Conservation (phyloP, 2,113 vertebrate species). For the Platichthys stellatus region DNA sequence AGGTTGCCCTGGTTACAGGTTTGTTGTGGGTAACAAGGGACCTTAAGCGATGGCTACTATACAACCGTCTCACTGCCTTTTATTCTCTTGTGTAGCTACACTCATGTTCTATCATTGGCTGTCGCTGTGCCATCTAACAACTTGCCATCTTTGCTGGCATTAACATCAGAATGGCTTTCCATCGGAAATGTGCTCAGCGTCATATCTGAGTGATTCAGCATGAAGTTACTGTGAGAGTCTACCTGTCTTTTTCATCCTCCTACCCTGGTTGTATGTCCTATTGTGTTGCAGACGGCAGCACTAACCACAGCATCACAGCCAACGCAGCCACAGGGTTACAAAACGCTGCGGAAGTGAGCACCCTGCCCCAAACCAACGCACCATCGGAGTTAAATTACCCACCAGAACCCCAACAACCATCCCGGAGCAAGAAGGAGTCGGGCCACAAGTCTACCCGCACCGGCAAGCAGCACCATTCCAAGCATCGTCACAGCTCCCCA, state of each 20-base stretch:
- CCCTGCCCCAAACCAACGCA: conserved; percentile 76
- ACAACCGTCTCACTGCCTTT: conserved; percentile 56
- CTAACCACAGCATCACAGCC: conserved; percentile 86
- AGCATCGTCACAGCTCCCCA: conserved; percentile 84
- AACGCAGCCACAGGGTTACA: conserved; percentile 87
- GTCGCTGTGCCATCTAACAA: conserved; percentile 58
- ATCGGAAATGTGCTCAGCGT: conserved; percentile 63
- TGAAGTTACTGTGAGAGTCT: conserved; percentile 47
- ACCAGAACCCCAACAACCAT: conserved; percentile 92
- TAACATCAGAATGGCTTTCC: conserved; percentile 70
- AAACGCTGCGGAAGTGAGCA: conserved; percentile 95
- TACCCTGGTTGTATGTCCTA: conserved; percentile 78
- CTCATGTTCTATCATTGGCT: conserved; percentile 63
- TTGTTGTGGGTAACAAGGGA: conserved; percentile 56
- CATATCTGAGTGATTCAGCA: conserved; percentile 57
- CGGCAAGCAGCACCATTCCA: conserved; percentile 86
- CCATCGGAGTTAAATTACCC: conserved; percentile 90
- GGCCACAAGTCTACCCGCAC: conserved; percentile 78
- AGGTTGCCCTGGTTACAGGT: conserved; percentile 49
- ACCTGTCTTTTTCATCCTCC: conserved; percentile 71
- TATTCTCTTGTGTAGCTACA: conserved; percentile 56
- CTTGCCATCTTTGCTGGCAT: conserved; percentile 59
- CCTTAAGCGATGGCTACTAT: conserved; percentile 63
- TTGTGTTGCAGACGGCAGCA: conserved; percentile 91
- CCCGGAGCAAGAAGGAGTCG: conserved; percentile 88